These are phyloP conservation scores for Lasioglossum albipes DNA, from an alignment of 1,140 invertebrate species.

Conservation along the genomic window DNA sequence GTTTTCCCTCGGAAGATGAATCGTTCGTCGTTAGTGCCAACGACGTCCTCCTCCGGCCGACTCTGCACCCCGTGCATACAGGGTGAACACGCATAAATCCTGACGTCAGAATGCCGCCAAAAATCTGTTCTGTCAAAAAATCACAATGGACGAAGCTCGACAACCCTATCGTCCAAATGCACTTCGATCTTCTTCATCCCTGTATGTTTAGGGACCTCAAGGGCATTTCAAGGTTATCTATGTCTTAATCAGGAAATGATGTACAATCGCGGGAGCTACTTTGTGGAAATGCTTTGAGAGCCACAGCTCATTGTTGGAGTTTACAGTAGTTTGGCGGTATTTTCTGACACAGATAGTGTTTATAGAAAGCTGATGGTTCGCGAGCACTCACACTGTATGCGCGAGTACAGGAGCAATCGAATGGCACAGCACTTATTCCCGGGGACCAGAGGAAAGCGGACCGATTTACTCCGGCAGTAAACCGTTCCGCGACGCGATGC, in stretches of 20 bases:
- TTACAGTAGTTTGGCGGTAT: too few species aligned
- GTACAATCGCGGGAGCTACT: too few species aligned
- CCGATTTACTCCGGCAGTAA: conserved; percentile 53
- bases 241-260: too few species aligned
- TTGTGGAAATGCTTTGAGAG: too few species aligned
- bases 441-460: neutral
- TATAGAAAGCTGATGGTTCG: neutral
- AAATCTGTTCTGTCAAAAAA: too few species aligned
- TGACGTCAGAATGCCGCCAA: neutral
- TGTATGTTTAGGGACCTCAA: too few species aligned
- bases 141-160: too few species aligned
- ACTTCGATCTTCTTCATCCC: too few species aligned
- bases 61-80: neutral
- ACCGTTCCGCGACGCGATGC: conserved; percentile 27
- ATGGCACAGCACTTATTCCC: conserved; percentile 32
- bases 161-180: too few species aligned
- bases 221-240: too few species aligned
- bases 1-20: conserved; percentile 63
- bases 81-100: neutral
- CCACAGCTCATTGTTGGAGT: too few species aligned
- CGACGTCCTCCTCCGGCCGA: conserved; percentile 9
- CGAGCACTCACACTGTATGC: conserved; percentile 21
- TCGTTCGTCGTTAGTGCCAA: conserved; percentile 63
- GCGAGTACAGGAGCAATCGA: conserved; percentile 30
- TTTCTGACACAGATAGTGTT: too few species aligned